Evolutionary conservation across 2,888 invertebrate genomes (phyloP), one percentile per base, ranked within the genome.

Genomic region (Phytoseiulus persimilis): DNA sequence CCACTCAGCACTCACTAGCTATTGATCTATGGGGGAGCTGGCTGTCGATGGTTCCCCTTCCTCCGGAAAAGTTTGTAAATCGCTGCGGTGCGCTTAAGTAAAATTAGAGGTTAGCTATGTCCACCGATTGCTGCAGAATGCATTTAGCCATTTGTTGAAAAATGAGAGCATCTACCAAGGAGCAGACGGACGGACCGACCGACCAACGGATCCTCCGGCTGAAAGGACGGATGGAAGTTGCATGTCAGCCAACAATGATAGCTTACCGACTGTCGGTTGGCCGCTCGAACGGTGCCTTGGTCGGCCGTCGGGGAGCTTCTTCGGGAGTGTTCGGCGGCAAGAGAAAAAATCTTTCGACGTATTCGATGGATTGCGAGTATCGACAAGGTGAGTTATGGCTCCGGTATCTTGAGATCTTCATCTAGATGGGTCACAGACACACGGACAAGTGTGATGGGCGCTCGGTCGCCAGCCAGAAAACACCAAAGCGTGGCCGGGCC

Each of bases 341-440:
- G 65, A 28, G 65, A 65, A 65, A 65, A 65, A 65, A 65, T 65
- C 65, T 2, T 14, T 65, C 65, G 65, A 65, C 18, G 65, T 14
- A 65, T 65, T 65, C 65, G 65, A 65, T 65, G 65, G 65, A 65
- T 65, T 65, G 65, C 65, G 65, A 65, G 65, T 65, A 65, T 65
- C 65, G 65, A 65, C 65, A 65, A 65, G 65, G 65, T 65, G 65
- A 65, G 65, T 65, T 65, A 65, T 65, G 65, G 65, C 65, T 65
- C 18, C 65, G 65, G 65, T 65, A 65, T 65, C 65, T 65, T 65
- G 65, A 65, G 65, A 65, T 65, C 65, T 65, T 65, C 65, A 65
- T 65, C 65, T 65, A 65, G 65, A 65, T 65, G 65, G 65, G 65
- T 65, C 65, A 28, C 14, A 65, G 65, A 65, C 65, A 28, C 65